phyloP scores from a whole-genome alignment of 2,888 invertebrate genomes.

The Erebia epiphron region DNA sequence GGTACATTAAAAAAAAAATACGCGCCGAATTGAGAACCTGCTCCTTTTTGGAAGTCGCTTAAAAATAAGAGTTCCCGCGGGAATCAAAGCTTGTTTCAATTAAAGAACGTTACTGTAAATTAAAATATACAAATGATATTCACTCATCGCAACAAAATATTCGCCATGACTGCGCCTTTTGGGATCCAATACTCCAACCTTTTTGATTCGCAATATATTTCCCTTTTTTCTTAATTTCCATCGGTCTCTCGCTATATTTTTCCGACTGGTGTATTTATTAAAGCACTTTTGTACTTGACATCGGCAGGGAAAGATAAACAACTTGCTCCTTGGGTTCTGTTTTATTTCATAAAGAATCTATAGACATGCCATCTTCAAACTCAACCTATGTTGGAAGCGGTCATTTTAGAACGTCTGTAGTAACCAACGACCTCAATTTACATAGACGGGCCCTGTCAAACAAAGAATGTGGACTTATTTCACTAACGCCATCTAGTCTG shows the following conservation, averaged over 20 bases:
- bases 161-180: conserved; percentile 23
- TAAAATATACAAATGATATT: conserved; percentile 10
- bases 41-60: no score
- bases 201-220: conserved; percentile 20
- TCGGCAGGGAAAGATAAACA: conserved; percentile 21
- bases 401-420: neutral
- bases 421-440: no score
- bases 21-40: no score
- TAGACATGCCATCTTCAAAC: neutral
- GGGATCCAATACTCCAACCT: conserved; percentile 5
- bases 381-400: neutral
- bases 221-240: conserved; percentile 18
- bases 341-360: conserved; percentile 9
- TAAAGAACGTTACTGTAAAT: conserved; percentile 2
- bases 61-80: no score
- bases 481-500: no score
- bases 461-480: no score
- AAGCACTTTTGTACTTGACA: conserved; percentile 24
- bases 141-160: conserved; percentile 17
- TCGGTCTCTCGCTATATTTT: conserved; percentile 7
- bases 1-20: no score
- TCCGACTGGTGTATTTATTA: conserved; percentile 17
- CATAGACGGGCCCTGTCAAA: no score
- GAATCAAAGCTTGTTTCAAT: neutral
- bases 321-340: conserved; percentile 12